Percentiles rank a stretch among this genome's conserved stretches.
Evolutionary conservation across 2,888 invertebrate genomes (phyloP).

Genomic region (Drosophila maculinotata): DNA sequence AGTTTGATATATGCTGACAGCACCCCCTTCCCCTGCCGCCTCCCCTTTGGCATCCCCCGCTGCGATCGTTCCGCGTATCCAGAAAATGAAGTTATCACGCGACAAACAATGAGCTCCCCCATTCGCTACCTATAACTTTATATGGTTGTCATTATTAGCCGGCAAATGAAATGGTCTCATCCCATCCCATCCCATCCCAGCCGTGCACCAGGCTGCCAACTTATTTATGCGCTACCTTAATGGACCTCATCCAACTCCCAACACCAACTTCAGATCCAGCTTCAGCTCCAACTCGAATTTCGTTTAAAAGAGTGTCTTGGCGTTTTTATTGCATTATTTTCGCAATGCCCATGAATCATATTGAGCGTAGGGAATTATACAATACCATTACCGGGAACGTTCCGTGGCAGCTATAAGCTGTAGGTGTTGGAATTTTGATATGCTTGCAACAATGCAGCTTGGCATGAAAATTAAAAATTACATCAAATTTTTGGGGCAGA

Average conservation of each 20-base stretch:
- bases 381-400: conserved; percentile 15
- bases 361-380: conserved; percentile 14
- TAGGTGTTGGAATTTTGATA: conserved; percentile 71
- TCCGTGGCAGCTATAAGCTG: neutral
- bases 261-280: too few relatives aligned
- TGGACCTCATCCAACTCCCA: conserved; percentile 71
- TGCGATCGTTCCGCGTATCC: conserved; percentile 61
- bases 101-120: conserved; percentile 69
- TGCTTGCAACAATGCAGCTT: conserved; percentile 29
- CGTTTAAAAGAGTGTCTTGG: conserved; percentile 12
- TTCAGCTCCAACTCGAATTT: conserved; percentile 25
- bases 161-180: conserved; percentile 65
- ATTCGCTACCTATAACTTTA: conserved; percentile 69
- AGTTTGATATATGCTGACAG: conserved; percentile 82
- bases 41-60: conserved; percentile 47
- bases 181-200: conserved; percentile 1
- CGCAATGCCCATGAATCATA: conserved; percentile 61
- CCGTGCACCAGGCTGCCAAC: conserved; percentile 46
- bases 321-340: conserved; percentile 57
- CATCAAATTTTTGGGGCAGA: neutral
- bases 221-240: conserved; percentile 79
- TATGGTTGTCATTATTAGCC: conserved; percentile 79
- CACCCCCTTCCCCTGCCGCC: conserved; percentile 30
- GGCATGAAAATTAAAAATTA: conserved; percentile 4
- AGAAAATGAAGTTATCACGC: conserved; percentile 78